Conservation (phyloP, 2,888 invertebrate genomes). For the Perithous albicinctus region DNA sequence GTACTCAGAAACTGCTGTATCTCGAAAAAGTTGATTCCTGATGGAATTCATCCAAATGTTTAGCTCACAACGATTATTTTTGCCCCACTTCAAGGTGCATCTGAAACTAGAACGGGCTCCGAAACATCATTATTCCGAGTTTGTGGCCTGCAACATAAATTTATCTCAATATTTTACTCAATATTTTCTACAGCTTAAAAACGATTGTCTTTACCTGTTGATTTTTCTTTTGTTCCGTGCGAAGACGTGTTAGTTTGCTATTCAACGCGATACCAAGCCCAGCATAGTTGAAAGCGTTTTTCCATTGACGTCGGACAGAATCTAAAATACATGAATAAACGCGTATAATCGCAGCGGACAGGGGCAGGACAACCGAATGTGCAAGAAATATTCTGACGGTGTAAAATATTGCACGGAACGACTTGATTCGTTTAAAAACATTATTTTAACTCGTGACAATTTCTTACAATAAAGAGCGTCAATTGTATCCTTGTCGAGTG, state of each 20-base stretch:
- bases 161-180: background rate
- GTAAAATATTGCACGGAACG: too few species aligned
- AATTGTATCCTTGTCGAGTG: slow-evolving; percentile 1
- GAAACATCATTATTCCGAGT: background rate
- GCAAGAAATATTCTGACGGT: too few species aligned
- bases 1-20: background rate
- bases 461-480: slow-evolving; percentile 3
- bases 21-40: background rate
- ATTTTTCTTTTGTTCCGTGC: background rate
- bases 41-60: background rate
- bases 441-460: background rate
- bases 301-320: slow-evolving; percentile 1
- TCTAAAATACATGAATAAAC: background rate
- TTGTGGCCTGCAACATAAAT: slow-evolving; percentile 1
- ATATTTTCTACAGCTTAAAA: background rate
- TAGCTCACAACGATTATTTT: background rate
- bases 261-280: slow-evolving; percentile 8
- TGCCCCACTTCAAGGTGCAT: background rate
- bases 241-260: background rate
- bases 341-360: background rate
- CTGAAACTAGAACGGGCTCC: background rate
- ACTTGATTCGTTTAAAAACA: too few species aligned
- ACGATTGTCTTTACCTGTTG: background rate
- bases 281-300: too few species aligned
- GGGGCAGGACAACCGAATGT: too few species aligned